phyloP scores from a whole-genome alignment of 2,113 vertebrate genomes.

The Cathartes aura region DNA sequence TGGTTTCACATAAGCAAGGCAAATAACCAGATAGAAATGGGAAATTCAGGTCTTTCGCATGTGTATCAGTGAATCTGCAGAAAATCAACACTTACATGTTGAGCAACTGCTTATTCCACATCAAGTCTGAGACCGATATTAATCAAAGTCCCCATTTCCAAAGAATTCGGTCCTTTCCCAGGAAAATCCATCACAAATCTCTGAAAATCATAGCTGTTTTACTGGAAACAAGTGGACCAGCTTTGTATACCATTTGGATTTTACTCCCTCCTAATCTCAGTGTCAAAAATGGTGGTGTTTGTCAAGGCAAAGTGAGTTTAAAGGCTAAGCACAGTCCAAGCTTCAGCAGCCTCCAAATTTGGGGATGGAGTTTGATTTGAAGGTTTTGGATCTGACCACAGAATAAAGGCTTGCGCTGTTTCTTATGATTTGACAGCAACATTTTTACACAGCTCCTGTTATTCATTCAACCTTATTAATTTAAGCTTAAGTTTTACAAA shows the following conservation, averaged over 20 bases:
- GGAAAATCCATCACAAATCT: not conserved
- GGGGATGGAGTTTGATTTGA: not conserved
- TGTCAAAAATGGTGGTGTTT: not conserved
- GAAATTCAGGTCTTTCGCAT: not conserved
- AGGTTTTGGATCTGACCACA: not conserved
- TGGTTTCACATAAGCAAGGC: not conserved
- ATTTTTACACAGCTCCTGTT: not conserved
- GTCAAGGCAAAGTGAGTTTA: not conserved
- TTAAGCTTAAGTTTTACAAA: not conserved
- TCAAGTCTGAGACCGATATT: not conserved
- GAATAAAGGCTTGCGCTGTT: not conserved
- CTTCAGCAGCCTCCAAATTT: not conserved
- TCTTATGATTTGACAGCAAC: not conserved
- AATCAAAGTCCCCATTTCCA: not conserved
- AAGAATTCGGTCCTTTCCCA: not conserved
- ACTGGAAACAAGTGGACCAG: not conserved
- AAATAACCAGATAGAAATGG: not conserved
- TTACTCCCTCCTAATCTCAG: not conserved
- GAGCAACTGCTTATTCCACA: not conserved
- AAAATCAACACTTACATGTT: not conserved
- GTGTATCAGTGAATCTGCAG: not conserved
- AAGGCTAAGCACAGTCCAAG: not conserved
- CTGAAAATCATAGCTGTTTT: not conserved
- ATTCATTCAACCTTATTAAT: not conserved
- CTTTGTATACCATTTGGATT: not conserved